Base-by-base conservation (phyloP, 2,797 vertebrate species). In the Tympanoctomys barrerae region DNA sequence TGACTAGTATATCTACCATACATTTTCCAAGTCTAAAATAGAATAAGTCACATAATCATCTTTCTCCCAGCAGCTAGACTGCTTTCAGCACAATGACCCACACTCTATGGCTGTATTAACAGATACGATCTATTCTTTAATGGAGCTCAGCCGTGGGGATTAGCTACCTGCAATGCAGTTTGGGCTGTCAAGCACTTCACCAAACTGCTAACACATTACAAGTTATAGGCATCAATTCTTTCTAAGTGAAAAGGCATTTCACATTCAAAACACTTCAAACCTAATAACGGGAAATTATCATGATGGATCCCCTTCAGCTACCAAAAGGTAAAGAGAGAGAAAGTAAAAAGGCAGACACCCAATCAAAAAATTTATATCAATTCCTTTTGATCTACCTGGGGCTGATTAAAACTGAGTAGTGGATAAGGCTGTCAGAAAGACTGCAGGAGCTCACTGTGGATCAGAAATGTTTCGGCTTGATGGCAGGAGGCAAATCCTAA, bases 251-350 rank as follows among this genome's bases (percentile, higher is more conserved):
- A 98, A 98, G 97, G 96, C 98, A 98, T 98, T 98, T 98, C 97
- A 98, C 97, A 98, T 98, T 98, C 98, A 98, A 98, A 98, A 98
- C 98, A 98, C 98, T 98, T 98, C 98, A 98, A 92, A 97, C 96
- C 94, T 98, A 98, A 98, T 98, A 98, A 98, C 78, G 31, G 98
- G 97, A 98, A 98, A 98, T 99, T 98, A 98, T 98, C 96, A 96
- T 98, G 98, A 98, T 98, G 95, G 97, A 98, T 98, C 94, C 98
- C 97, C 97, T 98, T 98, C 97, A 98, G 96, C n/a, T 90, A 88
- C 71, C 1, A 3, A 97, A 98, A 96, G n/a, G 92, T 81, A 97
- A 91, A 97, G 96, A 95, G 87, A 98, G 89, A 96, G 97, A 96
- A 92, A 96, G 93, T 96, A 83, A 96, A 96, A 93, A 98, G 97